These are phyloP conservation scores for Drosophila algonquin DNA, from an alignment of 2,888 invertebrate genomes.

Conservation along the genomic window DNA sequence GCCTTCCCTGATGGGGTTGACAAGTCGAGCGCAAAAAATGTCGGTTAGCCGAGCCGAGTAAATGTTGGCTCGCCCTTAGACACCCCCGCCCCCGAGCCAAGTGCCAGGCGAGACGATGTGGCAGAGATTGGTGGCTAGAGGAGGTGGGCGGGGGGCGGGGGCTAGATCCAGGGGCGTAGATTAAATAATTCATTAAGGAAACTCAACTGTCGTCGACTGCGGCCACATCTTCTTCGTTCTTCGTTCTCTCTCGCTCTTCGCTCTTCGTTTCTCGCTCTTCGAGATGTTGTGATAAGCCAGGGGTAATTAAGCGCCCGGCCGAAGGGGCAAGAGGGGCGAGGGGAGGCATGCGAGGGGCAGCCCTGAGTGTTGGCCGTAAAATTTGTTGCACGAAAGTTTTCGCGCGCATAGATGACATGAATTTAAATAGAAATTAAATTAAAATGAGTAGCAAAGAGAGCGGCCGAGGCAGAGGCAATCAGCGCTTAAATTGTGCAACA, in stretches of 20 bases:
- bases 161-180: constrained; percentile 68
- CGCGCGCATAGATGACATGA: constrained; percentile 68
- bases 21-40: constrained; percentile 74
- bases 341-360: background rate
- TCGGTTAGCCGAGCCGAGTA: constrained; percentile 58
- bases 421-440: constrained; percentile 79
- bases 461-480: constrained; percentile 31
- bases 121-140: too few relatives aligned
- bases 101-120: background rate
- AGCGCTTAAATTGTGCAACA: constrained; percentile 69
- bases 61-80: constrained; percentile 51
- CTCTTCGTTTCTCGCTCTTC: constrained; percentile 39
- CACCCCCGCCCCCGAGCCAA: constrained; percentile 1
- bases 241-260: constrained; percentile 30
- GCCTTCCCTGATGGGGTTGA: constrained; percentile 58
- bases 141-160: background rate
- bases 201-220: constrained; percentile 49
- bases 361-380: constrained; percentile 58
- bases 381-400: constrained; percentile 65
- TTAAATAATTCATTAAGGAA: constrained; percentile 79
- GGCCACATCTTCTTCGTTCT: constrained; percentile 39
- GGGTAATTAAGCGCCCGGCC: constrained; percentile 72
- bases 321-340: background rate
- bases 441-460: constrained; percentile 60
- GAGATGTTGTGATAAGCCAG: constrained; percentile 78